phyloP scores from a whole-genome alignment of 1,140 invertebrate species.

The Drosophila eugracilis region DNA sequence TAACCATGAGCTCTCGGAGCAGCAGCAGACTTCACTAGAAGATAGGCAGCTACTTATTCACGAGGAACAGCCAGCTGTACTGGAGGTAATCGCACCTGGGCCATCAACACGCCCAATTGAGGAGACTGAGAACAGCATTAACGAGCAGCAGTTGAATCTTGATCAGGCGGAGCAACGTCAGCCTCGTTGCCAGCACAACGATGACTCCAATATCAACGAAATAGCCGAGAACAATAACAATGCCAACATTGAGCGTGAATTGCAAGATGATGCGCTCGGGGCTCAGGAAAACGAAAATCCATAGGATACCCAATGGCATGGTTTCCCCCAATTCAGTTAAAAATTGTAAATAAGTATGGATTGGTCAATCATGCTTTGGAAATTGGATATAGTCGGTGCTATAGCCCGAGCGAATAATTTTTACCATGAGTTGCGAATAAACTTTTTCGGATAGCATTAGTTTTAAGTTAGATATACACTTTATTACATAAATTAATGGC shows the following conservation, averaged over 20 bases:
- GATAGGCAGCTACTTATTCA: background rate
- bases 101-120: constrained; percentile 42
- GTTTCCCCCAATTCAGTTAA: background rate
- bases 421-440: constrained; percentile 7
- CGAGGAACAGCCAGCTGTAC: background rate
- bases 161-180: constrained; percentile 33
- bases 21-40: constrained; percentile 16
- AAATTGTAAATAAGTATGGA: constrained; percentile 26
- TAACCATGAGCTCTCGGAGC: constrained; percentile 66
- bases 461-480: constrained; percentile 70
- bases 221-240: constrained; percentile 84
- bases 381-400: background rate
- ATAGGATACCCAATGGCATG: constrained; percentile 18
- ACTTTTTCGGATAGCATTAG: constrained; percentile 20
- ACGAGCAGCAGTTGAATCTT: constrained; percentile 58
- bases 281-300: constrained; percentile 56
- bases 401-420: constrained; percentile 3
- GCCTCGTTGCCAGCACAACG: constrained; percentile 36
- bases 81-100: constrained; percentile 1
- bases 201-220: constrained; percentile 81
- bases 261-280: constrained; percentile 69
- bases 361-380: background rate
- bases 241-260: constrained; percentile 82
- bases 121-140: constrained; percentile 79
- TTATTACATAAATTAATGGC: constrained; percentile 81